Evolutionary conservation across 2,797 vertebrate genomes (phyloP), one percentile per base, ranked within the genome.

Genomic region (Labeo calbasu): DNA sequence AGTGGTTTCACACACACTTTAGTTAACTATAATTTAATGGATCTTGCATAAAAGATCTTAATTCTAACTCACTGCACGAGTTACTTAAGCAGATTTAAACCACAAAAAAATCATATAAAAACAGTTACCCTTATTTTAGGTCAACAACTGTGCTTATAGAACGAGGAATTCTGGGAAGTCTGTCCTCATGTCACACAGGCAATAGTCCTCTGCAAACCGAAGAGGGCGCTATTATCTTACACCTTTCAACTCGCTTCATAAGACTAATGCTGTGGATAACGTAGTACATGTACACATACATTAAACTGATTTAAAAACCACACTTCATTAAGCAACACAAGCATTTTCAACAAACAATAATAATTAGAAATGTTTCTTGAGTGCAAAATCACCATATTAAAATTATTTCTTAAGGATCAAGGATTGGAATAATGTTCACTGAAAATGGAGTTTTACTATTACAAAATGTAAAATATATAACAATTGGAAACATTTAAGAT

Each of bases 191-290:
- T 48, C 21, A 63, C 55, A 53, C 11, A 8, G 15, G 68, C 25
- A 51, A 43, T 53, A 77, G 32, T 59, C 9, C 23, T 32, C 17
- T 40, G 15, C 19, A 46, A 57, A 55, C 83, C 36, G 69, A 25
- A 72, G 83, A 72, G 83, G 83, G 83, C 77, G 28, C 83, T 79
- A 4, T 77, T 53, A 77, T 17, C 73, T 70, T 61, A 9, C 40
- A 57, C 6, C 75, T 59, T 25, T 17, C 19, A 14, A 23, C 10
- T 65, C 32, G 46, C n/a, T 65, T 73, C 25, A 73, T 0, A 1
- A 63, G 14, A 21, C 59, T n/a, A 53, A 57, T 8, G 66, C 14
- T 15, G 14, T 57, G 48, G 10, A n/a, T 6, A 59, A 61, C 13
- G 17, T 32, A 5, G 17, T 23, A 51, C 17, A 51, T n/a, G 12